Evolutionary conservation across 2,888 invertebrate genomes (phyloP), one percentile per base, ranked within the genome.

Genomic region (Tethea ocularis): DNA sequence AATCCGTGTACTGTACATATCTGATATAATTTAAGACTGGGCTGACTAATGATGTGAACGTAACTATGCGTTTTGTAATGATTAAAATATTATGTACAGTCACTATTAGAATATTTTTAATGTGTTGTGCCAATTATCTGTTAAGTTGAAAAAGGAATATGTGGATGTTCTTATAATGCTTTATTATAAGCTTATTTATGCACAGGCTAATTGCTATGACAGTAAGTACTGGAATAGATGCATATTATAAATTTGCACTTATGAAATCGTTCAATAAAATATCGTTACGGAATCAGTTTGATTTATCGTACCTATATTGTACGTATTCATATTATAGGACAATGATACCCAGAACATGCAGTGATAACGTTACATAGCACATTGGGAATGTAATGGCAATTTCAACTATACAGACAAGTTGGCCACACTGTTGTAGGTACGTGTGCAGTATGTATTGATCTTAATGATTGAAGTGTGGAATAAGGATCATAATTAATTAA

Each of bases 391-490:
- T n/a, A 20, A 46, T 20, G 46, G 46, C 7, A 2, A 46, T 46
- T 46, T 46, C 46, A 46, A 46, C 46, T 46, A 46, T 46, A 46
- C 46, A 46, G 46, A 46, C 46, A 46, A 46, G 46, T 46, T 46
- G 46, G 46, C 46, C n/a, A 46, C 46, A 46, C 20, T 46, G 46
- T 46, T n/a, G n/a, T n/a, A n/a, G n/a, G 20, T 20, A 20, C 20
- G 20, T n/a, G 17, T 20, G n/a, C 46, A 46, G 46, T 10, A 17
- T 10, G 46, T 46, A n/a, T 17, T n/a, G 20, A 46, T 46, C 17
- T 10, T 2, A 20, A 20, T 46, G 0, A 17, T 46, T 46, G 17
- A 46, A 46, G 1, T 20, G 41, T 46, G 41, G 2, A 17, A 6
- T 13, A 20, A 10, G 5, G 1, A 46, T 15, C 6, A 15, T 46